These are phyloP conservation scores for Bombus confusus DNA, from an alignment of 1,140 invertebrate genomes.

Conservation along the genomic window DNA sequence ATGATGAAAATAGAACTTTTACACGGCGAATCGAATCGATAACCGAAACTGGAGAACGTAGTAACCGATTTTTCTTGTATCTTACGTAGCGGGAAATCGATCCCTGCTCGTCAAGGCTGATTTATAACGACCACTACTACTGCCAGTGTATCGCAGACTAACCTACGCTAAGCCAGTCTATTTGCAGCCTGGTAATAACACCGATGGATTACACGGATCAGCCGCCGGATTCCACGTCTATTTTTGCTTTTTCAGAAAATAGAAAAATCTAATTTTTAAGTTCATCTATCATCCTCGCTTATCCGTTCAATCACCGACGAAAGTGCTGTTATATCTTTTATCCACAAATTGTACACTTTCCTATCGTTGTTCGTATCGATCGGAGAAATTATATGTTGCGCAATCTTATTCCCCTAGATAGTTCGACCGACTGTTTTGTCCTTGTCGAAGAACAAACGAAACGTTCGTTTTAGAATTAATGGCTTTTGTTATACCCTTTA, in stretches of 20 bases:
- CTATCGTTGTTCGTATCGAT: not conserved
- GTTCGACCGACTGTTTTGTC: not conserved
- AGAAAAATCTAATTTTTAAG: not conserved
- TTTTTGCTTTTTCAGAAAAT: not conserved
- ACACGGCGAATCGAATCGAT: not conserved
- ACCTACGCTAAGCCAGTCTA: not conserved
- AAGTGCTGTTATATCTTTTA: not conserved
- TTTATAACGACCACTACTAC: conserved; percentile 29
- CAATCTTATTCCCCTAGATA: not conserved
- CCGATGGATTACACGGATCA: conserved; percentile 12
- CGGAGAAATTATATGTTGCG: not conserved
- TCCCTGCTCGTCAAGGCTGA: conserved; percentile 24
- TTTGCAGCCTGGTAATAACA: conserved; percentile 18
- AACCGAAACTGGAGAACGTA: not conserved
- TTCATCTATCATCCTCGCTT: not conserved
- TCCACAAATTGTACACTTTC: not conserved
- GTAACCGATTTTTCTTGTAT: conserved; percentile 12
- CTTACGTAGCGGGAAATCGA: not conserved
- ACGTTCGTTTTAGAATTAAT: too few relatives aligned
- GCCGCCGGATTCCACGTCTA: too few relatives aligned
- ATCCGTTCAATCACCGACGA: not conserved
- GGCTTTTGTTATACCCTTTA: too few relatives aligned
- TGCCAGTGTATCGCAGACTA: not conserved
- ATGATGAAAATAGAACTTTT: not conserved
- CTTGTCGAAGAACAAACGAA: not conserved